Base-by-base conservation (phyloP, 2,113 vertebrate species). In the Bufo gargarizans region DNA sequence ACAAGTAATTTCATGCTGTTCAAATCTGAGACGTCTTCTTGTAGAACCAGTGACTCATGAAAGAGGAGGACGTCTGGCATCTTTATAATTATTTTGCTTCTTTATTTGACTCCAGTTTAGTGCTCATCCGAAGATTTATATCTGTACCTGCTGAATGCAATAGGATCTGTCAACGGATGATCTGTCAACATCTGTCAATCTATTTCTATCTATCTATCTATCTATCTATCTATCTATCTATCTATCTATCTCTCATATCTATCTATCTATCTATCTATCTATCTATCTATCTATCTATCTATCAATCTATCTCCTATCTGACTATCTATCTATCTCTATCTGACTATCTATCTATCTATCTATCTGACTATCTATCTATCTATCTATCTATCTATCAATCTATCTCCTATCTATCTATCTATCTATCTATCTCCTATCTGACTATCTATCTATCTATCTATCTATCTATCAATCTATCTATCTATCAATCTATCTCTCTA, bases 1-100 rank as follows among this genome's bases (percentile, higher is more conserved):
- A 77, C 47, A 55, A 77, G 47, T 77, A 53, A 77, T 77, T 77
- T 77, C 76, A 77, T 77, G 76, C 47, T 55, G 76, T 77, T n/a
- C 50, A 53, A 6, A 22, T 55, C 76, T 55, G 19, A 77, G 76
- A 53, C 43, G 49, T 76, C 43, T 49, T 19, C 76, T 77, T 77
- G 76, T 77, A 53, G 50, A 22, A n/a, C 2, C 76, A 55, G 76
- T 55, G 76, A 50, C 20, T 20, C 50, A 8, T 49, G 76, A 9
- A 7, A 9, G 49, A 77, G 76, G 49, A 53, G 19, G 72, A 53
- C 19, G 47, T 22, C 12, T 55, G 76, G 76, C 50, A 20, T 77
- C 76, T 77, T 77, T 22, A 77, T 50, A 77, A 77, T 77, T 22
- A 77, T 77, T 77, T 55, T 3, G 76, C 76, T 77, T 55, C 72